Evolutionary conservation across 2,797 vertebrate species (phyloP), one percentile per base, ranked within the genome.

Genomic region (Coccyzus lansbergi): DNA sequence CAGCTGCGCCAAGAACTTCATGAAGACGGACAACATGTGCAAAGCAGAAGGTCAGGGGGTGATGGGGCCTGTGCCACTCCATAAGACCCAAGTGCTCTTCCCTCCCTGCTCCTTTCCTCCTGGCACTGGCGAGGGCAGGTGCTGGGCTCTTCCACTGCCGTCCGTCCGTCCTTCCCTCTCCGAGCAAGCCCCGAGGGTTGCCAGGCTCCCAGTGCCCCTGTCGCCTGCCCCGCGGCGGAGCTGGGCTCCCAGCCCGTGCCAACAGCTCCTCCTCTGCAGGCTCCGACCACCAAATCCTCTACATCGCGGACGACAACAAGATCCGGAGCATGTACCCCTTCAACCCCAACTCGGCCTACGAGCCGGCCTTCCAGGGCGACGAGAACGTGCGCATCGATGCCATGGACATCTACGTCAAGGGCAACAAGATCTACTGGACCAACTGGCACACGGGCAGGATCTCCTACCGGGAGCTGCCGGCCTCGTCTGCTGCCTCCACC

Each of bases 361-460:
- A 99, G 97, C 99, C 99, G 52, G 98, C 98, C 84, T 99, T 99
- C 97, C 98, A 99, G 97, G 99, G 99, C 0, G 99, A 99, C 0
- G 98, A 98, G 90, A 99, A 98, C 2, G 99, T 99, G 85, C 99
- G 99, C 92, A 99, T 99, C 3, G 99, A 99, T 2, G 99, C 99
- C 96, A 99, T 99, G 99, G 99, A 99, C 91, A 98, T 99, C 77
- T 98, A 99, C 1, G 97, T 99, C 92, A 99, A 99, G 97, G 98
- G 98, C 8, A 99, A 98, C 92, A 98, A 98, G 34, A 99, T 99
- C 96, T 99, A 99, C 93, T 99, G 99, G 99, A 99, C 99, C 74
- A 99, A 99, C 98, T 99, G 99, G 99, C 99, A 99, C 98, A 99
- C 98, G 0, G 98, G 98, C 53, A 98, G 98, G 64, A 99, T 99